Percentiles rank a stretch among this genome's conserved stretches.
These are phyloP conservation scores for Acheta domesticus DNA, from an alignment of 2,888 invertebrate genomes.

Conservation along the genomic window DNA sequence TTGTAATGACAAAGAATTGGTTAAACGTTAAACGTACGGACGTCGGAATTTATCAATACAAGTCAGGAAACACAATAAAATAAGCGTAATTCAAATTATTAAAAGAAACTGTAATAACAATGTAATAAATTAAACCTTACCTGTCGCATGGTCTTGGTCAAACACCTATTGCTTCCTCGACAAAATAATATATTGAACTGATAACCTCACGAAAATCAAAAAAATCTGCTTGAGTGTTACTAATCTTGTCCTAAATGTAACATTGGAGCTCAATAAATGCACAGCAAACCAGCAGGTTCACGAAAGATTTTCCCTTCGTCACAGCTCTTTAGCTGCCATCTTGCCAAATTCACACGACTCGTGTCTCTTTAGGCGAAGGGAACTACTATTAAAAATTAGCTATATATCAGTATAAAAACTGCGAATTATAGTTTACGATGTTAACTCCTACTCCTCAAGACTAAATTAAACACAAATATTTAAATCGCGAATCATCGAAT, in stretches of 20 bases:
- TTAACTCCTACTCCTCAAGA: not conserved
- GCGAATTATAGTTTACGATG: not conserved
- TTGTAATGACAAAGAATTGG: no score
- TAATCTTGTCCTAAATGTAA: no score
- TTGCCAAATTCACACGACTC: slow-evolving; percentile 32
- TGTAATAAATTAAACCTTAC: slow-evolving; percentile 29
- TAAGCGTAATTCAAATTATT: slow-evolving; percentile 24
- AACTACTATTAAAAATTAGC: not conserved
- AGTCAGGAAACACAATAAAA: not conserved
- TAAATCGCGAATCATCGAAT: slow-evolving; percentile 23
- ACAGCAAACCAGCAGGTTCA: no score
- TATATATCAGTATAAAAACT: slow-evolving; percentile 21
- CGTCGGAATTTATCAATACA: not conserved
- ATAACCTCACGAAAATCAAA: no score
- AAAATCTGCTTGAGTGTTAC: no score
- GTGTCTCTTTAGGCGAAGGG: slow-evolving; percentile 24
- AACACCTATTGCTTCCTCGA: no score
- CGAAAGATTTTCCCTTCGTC: slow-evolving; percentile 24
- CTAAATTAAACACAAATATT: not conserved
- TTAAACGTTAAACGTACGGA: no score
- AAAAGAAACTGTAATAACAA: not conserved
- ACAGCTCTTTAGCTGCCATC: slow-evolving; percentile 36
- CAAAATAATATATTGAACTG: no score
- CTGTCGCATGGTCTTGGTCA: slow-evolving; percentile 32
- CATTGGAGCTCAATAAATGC: no score